Evolutionary conservation across 2,113 vertebrate species (phyloP).

Genomic region (Erythrocercus mccallii): DNA sequence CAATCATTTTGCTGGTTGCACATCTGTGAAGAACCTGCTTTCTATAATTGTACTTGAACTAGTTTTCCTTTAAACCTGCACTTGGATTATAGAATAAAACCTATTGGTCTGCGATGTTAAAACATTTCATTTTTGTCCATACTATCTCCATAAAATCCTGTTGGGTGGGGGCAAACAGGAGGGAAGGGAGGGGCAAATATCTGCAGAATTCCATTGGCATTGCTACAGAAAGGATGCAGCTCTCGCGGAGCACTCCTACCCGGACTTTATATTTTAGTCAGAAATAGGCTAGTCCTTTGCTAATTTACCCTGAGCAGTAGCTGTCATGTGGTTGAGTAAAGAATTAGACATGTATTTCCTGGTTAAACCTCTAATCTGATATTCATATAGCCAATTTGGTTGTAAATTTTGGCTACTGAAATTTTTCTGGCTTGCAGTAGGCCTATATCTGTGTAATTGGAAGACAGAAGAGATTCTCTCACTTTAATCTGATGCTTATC

Average conservation of each 20-base stretch:
- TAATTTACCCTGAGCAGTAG: background rate
- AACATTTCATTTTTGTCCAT: background rate
- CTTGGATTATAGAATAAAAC: background rate
- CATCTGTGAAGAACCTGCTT: background rate
- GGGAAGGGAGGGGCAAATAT: background rate
- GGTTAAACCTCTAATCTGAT: slow-evolving; percentile 32
- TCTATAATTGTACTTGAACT: background rate
- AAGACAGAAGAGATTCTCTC: slow-evolving; percentile 39
- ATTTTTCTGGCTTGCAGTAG: background rate
- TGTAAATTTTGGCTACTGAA: slow-evolving; percentile 36
- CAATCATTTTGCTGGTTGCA: background rate
- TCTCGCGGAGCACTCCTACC: background rate
- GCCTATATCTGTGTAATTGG: slow-evolving; percentile 30
- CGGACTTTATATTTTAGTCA: background rate
- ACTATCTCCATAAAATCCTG: background rate
- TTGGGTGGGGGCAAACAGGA: background rate
- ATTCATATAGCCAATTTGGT: slow-evolving; percentile 1
- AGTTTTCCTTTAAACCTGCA: slow-evolving; percentile 16
- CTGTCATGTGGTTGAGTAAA: background rate
- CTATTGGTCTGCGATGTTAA: background rate
- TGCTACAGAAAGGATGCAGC: background rate
- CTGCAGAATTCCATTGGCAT: background rate
- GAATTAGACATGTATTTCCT: slow-evolving; percentile 10
- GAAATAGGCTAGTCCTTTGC: background rate
- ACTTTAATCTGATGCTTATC: slow-evolving; percentile 49